Conservation (phyloP, 2,113 vertebrate species). For the Protobothrops flavoviridis region DNA sequence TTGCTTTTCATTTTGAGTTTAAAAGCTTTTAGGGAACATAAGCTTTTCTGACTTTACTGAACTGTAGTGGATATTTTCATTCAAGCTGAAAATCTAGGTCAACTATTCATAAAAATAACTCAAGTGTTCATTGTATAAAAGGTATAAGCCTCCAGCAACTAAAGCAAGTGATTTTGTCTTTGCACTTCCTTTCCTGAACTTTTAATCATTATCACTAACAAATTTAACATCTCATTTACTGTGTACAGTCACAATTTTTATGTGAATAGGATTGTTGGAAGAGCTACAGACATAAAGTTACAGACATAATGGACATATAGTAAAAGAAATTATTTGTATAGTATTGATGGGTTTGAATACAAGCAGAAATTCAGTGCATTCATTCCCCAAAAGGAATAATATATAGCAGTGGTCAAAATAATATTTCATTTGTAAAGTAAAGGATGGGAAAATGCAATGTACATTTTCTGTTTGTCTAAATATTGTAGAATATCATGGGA, state of each 20-base stretch:
- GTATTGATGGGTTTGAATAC: constrained; percentile 17
- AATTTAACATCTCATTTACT: constrained; percentile 44
- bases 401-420: neutral
- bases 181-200: constrained; percentile 9
- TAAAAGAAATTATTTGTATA: constrained; percentile 2
- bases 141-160: constrained; percentile 7
- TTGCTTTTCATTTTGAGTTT: neutral
- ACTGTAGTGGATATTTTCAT: constrained; percentile 52
- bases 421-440: neutral
- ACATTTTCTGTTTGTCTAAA: neutral
- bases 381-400: constrained; percentile 7
- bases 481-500: neutral
- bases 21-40: constrained; percentile 12
- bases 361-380: neutral
- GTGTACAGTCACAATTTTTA: neutral
- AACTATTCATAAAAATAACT: constrained; percentile 55
- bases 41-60: constrained; percentile 42
- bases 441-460: neutral
- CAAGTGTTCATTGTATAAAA: constrained; percentile 27
- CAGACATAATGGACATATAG: neutral
- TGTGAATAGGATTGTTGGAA: neutral
- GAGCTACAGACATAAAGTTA: neutral
- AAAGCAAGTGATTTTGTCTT: accelerated
- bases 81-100: constrained; percentile 68
- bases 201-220: constrained; percentile 12